These are phyloP conservation scores for Whitmania pigra DNA, from an alignment of 1,140 invertebrate genomes.

Conservation along the genomic window DNA sequence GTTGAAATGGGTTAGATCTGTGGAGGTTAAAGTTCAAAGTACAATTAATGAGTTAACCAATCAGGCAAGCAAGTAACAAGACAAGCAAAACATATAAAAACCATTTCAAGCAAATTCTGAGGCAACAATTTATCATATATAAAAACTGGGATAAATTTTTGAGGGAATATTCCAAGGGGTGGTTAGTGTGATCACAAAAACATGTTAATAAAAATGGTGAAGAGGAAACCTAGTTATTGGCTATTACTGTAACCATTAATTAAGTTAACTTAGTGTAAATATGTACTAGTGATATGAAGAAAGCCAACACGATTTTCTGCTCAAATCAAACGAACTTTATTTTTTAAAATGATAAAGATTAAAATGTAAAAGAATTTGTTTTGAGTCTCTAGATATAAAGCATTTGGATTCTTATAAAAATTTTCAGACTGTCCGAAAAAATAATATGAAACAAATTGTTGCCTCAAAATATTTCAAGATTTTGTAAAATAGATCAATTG, in stretches of 20 bases:
- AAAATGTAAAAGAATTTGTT: no score
- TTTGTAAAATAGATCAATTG: no score
- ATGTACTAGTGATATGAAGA: neutral
- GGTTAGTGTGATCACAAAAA: neutral
- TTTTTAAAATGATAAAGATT: no score
- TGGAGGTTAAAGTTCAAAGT: no score
- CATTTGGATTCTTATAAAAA: no score
- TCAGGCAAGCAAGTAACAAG: neutral
- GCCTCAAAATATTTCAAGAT: no score
- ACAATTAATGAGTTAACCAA: neutral
- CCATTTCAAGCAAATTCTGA: neutral
- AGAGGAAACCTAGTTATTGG: neutral
- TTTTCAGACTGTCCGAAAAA: no score
- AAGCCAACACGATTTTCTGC: no score
- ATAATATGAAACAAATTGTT: no score
- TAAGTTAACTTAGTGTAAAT: neutral
- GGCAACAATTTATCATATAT: neutral
- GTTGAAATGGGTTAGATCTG: no score
- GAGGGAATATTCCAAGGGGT: neutral
- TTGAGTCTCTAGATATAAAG: no score
- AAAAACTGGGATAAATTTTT: neutral
- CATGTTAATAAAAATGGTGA: slow-evolving; percentile 3
- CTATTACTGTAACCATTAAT: neutral
- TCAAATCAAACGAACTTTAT: no score
- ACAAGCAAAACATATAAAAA: neutral